phyloP scores from a whole-genome alignment of 2,888 invertebrate genomes.

The Rapana venosa region DNA sequence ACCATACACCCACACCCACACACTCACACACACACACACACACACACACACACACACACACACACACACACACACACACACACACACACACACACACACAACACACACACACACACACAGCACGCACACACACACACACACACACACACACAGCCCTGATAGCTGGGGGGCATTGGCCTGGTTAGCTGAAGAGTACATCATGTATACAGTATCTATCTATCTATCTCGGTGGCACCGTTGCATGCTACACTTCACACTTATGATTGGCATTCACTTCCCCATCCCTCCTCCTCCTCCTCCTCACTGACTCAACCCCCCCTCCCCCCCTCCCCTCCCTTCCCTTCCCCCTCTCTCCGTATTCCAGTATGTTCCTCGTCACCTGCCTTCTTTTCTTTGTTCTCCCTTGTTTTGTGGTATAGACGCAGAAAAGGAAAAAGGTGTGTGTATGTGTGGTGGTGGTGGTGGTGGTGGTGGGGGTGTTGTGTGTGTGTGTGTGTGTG shows the following conservation, averaged over 20 bases:
- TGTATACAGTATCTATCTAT: not conserved
- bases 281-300: not conserved
- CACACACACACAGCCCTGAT: not conserved
- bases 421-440: too few relatives aligned
- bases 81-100: not conserved
- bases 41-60: not conserved
- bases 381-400: too few relatives aligned
- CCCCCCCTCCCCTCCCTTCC: too few relatives aligned
- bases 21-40: not conserved
- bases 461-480: too few relatives aligned
- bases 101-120: not conserved
- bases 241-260: not conserved
- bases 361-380: too few relatives aligned
- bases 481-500: too few relatives aligned
- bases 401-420: too few relatives aligned
- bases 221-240: not conserved
- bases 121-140: too few relatives aligned
- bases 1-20: not conserved
- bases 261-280: not conserved
- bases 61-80: not conserved
- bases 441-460: too few relatives aligned
- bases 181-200: too few relatives aligned
- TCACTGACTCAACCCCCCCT: not conserved
- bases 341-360: too few relatives aligned
- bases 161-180: too few relatives aligned